phyloP scores from a whole-genome alignment of 1,140 invertebrate species.

The Calosoma granatense region DNA sequence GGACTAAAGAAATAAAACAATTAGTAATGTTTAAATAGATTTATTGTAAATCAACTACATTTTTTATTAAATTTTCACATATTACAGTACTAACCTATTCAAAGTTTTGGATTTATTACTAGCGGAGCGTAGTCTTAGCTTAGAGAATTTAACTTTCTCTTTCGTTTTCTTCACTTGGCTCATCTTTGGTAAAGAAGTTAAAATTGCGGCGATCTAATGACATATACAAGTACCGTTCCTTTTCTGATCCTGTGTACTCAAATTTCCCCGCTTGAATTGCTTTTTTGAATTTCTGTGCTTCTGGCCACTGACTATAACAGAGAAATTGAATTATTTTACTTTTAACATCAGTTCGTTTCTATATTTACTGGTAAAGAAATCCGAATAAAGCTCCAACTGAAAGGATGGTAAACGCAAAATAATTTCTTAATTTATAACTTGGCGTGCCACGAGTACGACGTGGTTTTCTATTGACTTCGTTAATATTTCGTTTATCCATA shows the following conservation, averaged over 20 bases:
- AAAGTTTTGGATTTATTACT: not conserved
- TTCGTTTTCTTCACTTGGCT: not conserved
- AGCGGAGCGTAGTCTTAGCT: not conserved
- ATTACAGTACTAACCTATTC: not conserved
- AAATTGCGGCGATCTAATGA: not conserved
- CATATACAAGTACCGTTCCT: conserved; percentile 13
- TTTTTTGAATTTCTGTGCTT: conserved; percentile 18
- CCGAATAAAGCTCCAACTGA: conserved; percentile 25
- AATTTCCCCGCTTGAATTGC: conserved; percentile 16
- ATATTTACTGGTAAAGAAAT: conserved; percentile 24
- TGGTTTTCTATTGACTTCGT: conserved; percentile 41
- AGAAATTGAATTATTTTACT: not conserved
- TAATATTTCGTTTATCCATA: too few relatives aligned
- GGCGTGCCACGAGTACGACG: conserved; percentile 41
- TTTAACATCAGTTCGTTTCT: not conserved
- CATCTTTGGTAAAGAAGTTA: not conserved
- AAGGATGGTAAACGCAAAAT: conserved; percentile 27
- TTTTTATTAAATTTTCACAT: too few relatives aligned
- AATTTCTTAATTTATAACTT: conserved; percentile 34
- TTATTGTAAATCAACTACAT: conserved; percentile 8
- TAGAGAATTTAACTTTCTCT: not conserved
- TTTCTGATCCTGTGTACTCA: conserved; percentile 13
- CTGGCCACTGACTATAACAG: conserved; percentile 12
- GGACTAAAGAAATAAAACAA: conserved; percentile 9
- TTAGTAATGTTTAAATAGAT: conserved; percentile 2